Evolutionary conservation across 2,888 invertebrate species (phyloP).

Genomic region (Acheta domesticus): DNA sequence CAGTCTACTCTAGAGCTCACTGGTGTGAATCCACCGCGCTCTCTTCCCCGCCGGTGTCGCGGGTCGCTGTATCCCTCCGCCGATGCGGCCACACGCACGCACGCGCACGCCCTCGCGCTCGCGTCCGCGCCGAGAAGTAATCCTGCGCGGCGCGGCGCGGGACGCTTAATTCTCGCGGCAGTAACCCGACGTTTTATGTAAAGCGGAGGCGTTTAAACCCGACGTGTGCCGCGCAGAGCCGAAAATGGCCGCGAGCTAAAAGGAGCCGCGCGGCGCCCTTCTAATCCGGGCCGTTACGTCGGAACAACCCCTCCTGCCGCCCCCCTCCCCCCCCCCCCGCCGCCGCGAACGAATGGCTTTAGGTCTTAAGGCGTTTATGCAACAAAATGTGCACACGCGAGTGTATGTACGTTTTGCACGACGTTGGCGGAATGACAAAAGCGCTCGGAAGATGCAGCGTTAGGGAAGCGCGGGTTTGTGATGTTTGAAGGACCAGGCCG

Average conservation of each 20-base stretch:
- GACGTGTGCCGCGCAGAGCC: background rate
- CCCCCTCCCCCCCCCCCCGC: too few relatives aligned
- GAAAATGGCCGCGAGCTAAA: background rate
- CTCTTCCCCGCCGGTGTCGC: background rate
- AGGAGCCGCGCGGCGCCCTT: background rate
- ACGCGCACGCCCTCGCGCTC: background rate
- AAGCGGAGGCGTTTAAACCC: background rate
- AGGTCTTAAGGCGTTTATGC: background rate
- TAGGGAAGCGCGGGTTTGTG: too few relatives aligned
- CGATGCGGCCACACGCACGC: background rate
- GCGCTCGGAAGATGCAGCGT: too few relatives aligned
- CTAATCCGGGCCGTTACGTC: background rate
- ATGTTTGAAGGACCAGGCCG: too few relatives aligned
- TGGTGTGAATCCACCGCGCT: too few relatives aligned
- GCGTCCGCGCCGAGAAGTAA: background rate
- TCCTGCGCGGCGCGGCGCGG: background rate
- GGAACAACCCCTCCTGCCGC: background rate
- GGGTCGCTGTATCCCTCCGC: background rate
- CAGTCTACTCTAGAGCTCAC: too few relatives aligned
- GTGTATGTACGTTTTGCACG: background rate
- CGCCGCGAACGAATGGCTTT: background rate
- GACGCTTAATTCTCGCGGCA: background rate
- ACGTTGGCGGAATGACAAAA: too few relatives aligned
- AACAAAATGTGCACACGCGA: background rate
- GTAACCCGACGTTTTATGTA: conserved; percentile 10